Conservation (phyloP, 1,140 invertebrate species). For the Calephelis nemesis region DNA sequence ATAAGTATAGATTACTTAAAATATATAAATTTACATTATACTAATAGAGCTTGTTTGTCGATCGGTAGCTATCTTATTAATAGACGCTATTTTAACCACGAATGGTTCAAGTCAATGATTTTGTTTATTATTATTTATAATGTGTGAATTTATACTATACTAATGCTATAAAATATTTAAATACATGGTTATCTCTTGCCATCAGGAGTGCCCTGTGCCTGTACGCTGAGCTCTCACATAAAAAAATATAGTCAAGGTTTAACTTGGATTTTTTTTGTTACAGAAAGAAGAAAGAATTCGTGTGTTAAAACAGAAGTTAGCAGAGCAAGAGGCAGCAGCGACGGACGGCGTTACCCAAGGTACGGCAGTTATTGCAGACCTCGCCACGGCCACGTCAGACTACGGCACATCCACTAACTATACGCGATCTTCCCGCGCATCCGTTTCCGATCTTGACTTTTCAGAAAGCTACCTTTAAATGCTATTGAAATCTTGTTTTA, state of each 20-base stretch:
- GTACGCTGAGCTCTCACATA: too few relatives aligned
- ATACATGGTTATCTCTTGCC: too few relatives aligned
- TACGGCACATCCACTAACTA: constrained; percentile 83
- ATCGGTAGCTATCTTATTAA: too few relatives aligned
- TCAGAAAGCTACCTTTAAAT: constrained; percentile 91
- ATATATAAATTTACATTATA: too few relatives aligned
- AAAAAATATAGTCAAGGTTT: too few relatives aligned
- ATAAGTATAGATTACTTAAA: too few relatives aligned
- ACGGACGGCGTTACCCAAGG: constrained; percentile 74
- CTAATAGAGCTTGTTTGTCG: too few relatives aligned
- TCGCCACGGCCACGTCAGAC: constrained; percentile 87
- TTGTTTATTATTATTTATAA: too few relatives aligned
- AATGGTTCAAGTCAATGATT: neutral
- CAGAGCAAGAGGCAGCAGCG: constrained; percentile 84
- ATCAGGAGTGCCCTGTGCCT: too few relatives aligned
- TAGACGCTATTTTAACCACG: neutral
- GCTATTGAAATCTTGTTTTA: constrained; percentile 5
- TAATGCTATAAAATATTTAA: too few relatives aligned
- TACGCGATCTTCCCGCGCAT: constrained; percentile 87
- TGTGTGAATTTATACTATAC: too few relatives aligned
- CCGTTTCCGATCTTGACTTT: constrained; percentile 91
- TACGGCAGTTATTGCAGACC: constrained; percentile 83
- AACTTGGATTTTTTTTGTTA: constrained; percentile 21
- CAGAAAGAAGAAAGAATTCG: constrained; percentile 95
- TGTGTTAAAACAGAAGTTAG: constrained; percentile 87